Evolutionary conservation across 1,140 invertebrate genomes (phyloP).

Genomic region (Araneus ventricosus): DNA sequence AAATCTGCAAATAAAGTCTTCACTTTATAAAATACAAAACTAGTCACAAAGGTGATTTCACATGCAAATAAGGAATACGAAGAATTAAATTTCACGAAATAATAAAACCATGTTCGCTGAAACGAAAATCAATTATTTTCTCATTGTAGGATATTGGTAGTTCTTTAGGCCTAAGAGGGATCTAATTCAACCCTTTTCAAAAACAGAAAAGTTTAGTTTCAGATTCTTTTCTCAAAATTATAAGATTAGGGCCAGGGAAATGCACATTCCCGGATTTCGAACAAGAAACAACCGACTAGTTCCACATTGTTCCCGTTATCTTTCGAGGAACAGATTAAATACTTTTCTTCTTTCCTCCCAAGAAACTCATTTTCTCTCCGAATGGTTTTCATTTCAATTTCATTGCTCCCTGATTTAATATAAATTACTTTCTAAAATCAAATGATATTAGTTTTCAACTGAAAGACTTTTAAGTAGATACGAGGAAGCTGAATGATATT

Average conservation of each 20-base stretch:
- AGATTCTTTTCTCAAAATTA: not conserved
- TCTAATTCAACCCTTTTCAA: not conserved
- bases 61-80: too few species aligned
- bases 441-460: conserved; percentile 36
- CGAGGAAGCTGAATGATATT: not conserved
- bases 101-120: too few species aligned
- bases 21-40: too few species aligned
- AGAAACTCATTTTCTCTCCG: not conserved
- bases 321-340: not conserved
- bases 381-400: conserved; percentile 4
- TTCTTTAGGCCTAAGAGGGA: too few species aligned
- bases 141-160: too few species aligned
- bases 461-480: not conserved
- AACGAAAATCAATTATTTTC: too few species aligned
- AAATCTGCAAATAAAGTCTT: too few species aligned
- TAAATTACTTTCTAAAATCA: conserved; percentile 26
- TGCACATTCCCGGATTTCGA: not conserved
- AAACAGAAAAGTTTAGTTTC: not conserved
- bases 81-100: too few species aligned
- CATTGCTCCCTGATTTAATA: not conserved
- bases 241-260: not conserved
- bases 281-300: not conserved
- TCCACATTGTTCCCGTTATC: not conserved
- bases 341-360: not conserved
- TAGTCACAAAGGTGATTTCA: too few species aligned